These are phyloP conservation scores for Okapia johnstoni DNA, from an alignment of 2,113 vertebrate species.

Conservation along the genomic window DNA sequence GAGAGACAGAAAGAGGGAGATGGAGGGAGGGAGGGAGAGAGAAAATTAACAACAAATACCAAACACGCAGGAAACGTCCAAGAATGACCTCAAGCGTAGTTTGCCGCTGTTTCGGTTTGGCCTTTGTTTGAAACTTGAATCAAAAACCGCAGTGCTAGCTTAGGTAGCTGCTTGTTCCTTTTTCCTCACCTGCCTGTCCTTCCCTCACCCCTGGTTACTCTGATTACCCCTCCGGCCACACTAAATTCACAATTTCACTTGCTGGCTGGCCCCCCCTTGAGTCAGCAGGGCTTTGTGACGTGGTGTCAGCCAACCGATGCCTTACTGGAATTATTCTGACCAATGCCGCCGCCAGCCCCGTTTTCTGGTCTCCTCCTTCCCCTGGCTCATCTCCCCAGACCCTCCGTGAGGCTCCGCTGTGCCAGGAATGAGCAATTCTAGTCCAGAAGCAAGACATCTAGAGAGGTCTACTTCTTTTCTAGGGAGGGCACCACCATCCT, in stretches of 20 bases:
- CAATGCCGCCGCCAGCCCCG: accelerated
- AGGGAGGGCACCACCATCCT: background rate
- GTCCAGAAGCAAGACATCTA: background rate
- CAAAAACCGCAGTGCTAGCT: background rate
- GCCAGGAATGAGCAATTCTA: background rate
- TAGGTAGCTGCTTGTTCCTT: background rate
- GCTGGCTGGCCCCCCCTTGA: background rate
- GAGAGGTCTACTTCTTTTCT: background rate
- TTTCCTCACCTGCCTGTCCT: background rate
- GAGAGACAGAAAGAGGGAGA: background rate
- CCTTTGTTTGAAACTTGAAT: background rate
- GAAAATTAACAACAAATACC: background rate
- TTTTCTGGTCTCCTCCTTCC: background rate
- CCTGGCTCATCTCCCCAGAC: background rate
- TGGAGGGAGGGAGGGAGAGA: background rate
- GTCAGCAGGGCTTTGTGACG: background rate
- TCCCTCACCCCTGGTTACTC: background rate
- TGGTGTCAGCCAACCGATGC: background rate
- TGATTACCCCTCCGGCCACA: background rate
- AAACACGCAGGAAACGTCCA: background rate
- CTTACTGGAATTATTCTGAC: background rate
- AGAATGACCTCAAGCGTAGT: background rate
- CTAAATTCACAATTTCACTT: background rate
- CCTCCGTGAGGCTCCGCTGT: background rate
- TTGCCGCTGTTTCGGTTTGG: background rate